A percentile compares a stretch with the other conserved stretches of the same genome.
Conservation (phyloP, 2,888 invertebrate genomes). For the Drosophila leonis region DNA sequence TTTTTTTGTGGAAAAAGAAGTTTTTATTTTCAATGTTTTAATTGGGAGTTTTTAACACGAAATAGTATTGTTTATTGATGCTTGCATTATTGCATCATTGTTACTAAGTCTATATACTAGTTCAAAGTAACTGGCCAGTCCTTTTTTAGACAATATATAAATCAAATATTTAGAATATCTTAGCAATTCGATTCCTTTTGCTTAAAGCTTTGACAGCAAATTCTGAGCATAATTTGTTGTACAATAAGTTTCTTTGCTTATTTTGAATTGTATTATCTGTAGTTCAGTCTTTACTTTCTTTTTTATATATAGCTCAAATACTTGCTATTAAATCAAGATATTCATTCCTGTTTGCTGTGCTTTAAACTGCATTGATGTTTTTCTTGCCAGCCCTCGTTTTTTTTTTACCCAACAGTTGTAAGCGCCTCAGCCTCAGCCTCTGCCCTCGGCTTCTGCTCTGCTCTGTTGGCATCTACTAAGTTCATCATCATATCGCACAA, state of each 20-base stretch:
- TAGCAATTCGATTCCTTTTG: neutral
- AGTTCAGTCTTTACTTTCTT: neutral
- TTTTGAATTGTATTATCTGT: too few relatives aligned
- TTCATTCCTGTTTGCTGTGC: neutral
- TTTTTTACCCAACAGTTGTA: neutral
- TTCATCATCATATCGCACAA: slow-evolving; percentile 29
- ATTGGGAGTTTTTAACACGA: too few relatives aligned
- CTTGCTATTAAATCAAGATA: neutral
- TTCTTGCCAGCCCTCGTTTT: slow-evolving; percentile 37
- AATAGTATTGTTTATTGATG: too few relatives aligned
- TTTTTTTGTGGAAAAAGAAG: too few relatives aligned
- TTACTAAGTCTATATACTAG: too few relatives aligned
- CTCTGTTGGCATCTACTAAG: neutral
- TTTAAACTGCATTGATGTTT: neutral
- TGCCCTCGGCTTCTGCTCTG: neutral
- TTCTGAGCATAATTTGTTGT: neutral
- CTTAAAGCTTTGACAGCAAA: neutral
- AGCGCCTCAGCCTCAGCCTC: neutral
- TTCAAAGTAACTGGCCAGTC: too few relatives aligned
- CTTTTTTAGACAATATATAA: too few relatives aligned
- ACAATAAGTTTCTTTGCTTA: neutral
- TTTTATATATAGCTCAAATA: neutral
- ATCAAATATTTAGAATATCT: too few relatives aligned
- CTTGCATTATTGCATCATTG: too few relatives aligned
- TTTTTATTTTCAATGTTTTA: too few relatives aligned